Evolutionary conservation across 2,888 invertebrate genomes (phyloP), one percentile per base, ranked within the genome.

Genomic region (Ectemnius cavifrons): DNA sequence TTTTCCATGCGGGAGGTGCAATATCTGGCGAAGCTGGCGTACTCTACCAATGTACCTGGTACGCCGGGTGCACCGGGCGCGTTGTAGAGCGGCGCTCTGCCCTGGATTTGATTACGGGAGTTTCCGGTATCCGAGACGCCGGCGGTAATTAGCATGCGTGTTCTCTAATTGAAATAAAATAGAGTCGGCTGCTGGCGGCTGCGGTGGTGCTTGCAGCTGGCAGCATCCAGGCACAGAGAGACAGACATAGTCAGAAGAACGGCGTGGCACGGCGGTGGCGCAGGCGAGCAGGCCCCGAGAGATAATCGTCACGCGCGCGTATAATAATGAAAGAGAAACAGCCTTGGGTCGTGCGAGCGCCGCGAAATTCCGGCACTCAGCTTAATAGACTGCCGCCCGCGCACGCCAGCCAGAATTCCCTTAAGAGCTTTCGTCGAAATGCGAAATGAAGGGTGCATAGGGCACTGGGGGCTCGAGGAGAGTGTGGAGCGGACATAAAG

Each of bases 361-460:
- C 23, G 62, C 64, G 63, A 70, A 77, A 71, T 75, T 69, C 56
- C 66, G 63, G 58, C 72, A 63, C 52, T 49, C 46, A 60, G 46
- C 57, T 67, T 71, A 72, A 71, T 60, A 75, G 74, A 72, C 58
- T 66, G 63, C 47, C 61, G 27, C 56, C 63, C 8, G 63, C 52
- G 52, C 52, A 16, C 14, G n/a, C 52, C n/a, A 14, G 52, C n/a
- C 52, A 16, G 46, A 63, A 66, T 77, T 77, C 77, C 69, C 73
- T 58, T 47, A 47, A 69, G 73, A 66, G 65, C 63, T 69, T 69
- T 67, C 60, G 65, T 63, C 61, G 52, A 63, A 70, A 70, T 63
- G 64, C 69, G 67, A 52, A 64, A 62, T 37, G 71, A 64, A 66
- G 45, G 58, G 60, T 23, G 62, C 49, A 66, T 14, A 58, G 65